phyloP scores from a whole-genome alignment of 2,888 invertebrate species.

The Spilarctia lutea region DNA sequence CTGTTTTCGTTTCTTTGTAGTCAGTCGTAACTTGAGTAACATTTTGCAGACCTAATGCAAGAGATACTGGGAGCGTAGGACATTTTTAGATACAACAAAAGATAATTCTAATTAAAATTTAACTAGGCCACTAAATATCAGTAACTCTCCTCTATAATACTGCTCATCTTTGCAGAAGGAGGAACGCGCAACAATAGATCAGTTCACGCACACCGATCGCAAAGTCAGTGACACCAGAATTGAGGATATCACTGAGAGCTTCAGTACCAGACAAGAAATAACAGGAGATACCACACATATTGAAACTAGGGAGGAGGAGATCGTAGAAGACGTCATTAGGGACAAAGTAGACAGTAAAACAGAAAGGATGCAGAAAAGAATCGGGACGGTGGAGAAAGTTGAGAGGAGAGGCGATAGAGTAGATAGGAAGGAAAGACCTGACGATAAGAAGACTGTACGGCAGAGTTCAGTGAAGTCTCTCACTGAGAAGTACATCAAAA shows the following conservation, averaged over 20 bases:
- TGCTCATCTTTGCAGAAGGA: constrained; percentile 64
- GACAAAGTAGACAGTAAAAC: constrained; percentile 34
- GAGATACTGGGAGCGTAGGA: no score
- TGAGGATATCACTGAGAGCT: constrained; percentile 52
- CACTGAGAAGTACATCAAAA: constrained; percentile 93
- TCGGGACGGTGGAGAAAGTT: constrained; percentile 53
- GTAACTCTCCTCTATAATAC: not conserved
- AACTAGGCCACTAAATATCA: no score
- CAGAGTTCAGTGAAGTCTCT: constrained; percentile 92
- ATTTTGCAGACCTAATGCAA: no score
- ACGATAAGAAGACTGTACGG: constrained; percentile 84
- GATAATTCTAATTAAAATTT: no score
- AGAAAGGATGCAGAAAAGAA: constrained; percentile 39
- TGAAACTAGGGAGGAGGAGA: constrained; percentile 38
- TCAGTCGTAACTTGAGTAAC: no score
- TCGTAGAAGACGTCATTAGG: constrained; percentile 15
- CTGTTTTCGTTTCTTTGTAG: no score
- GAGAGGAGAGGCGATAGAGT: constrained; percentile 60
- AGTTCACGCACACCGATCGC: constrained; percentile 77
- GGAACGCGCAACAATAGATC: constrained; percentile 76
- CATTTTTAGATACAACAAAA: no score
- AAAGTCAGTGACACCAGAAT: constrained; percentile 59
- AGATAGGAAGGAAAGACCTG: constrained; percentile 61
- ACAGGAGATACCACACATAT: constrained; percentile 37
- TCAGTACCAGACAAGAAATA: constrained; percentile 27